These are phyloP conservation scores for Catotricha subobsoleta DNA, from an alignment of 2,888 invertebrate species.

Conservation along the genomic window DNA sequence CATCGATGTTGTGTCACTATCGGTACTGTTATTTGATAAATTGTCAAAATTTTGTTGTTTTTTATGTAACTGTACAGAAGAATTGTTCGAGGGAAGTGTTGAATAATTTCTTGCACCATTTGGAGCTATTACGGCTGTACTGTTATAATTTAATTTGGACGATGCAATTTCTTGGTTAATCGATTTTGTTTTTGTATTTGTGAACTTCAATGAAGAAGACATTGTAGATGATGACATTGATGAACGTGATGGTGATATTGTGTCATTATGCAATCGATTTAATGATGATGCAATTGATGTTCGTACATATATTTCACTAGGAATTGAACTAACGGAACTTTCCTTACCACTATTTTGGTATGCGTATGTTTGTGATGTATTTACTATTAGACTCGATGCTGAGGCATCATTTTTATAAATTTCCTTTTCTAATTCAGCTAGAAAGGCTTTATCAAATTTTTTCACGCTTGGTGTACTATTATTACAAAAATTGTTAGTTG, in stretches of 20 bases:
- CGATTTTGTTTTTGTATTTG: background rate
- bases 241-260: constrained; percentile 2
- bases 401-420: constrained; percentile 24
- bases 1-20: constrained; percentile 26
- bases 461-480: background rate
- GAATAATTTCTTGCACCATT: background rate
- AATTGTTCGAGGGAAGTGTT: background rate
- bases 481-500: no score
- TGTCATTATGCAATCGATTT: background rate
- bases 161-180: background rate
- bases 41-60: constrained; percentile 12
- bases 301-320: constrained; percentile 2
- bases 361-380: constrained; percentile 21
- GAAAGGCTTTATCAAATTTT: constrained; percentile 38
- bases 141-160: background rate
- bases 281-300: background rate
- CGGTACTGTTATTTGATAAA: constrained; percentile 15
- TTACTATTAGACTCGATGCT: constrained; percentile 24
- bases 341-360: constrained; percentile 15
- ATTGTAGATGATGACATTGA: constrained; percentile 2
- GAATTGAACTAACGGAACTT: constrained; percentile 10
- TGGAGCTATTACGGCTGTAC: background rate
- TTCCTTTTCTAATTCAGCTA: constrained; percentile 46
- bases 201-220: background rate
- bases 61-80: no score